A percentile compares a stretch with the other conserved stretches of the same genome.
These are phyloP conservation scores for Paralvinella palmiformis DNA, from an alignment of 1,140 invertebrate genomes.

Conservation along the genomic window DNA sequence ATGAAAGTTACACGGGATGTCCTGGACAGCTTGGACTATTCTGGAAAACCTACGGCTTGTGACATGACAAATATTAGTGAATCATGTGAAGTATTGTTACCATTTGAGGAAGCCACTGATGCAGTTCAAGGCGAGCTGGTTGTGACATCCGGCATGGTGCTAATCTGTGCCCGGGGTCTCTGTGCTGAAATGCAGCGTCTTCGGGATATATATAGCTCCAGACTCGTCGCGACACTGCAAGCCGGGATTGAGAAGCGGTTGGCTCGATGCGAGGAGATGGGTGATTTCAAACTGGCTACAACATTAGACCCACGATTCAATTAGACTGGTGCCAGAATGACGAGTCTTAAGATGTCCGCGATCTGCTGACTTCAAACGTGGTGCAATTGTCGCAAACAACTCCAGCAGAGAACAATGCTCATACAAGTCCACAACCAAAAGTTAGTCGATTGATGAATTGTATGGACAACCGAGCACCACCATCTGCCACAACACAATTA, in stretches of 20 bases:
- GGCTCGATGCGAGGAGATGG: neutral
- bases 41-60: neutral
- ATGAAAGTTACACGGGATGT: neutral
- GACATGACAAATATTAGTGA: conserved; percentile 1
- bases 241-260: neutral
- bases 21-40: neutral
- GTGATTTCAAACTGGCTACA: conserved; percentile 1
- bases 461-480: neutral
- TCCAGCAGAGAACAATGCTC: neutral
- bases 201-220: neutral
- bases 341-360: neutral
- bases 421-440: neutral
- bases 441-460: neutral
- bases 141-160: neutral
- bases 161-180: neutral
- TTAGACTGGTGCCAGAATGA: conserved; percentile 1
- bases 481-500: no score
- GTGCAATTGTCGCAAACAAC: neutral
- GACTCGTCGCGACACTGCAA: neutral
- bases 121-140: neutral
- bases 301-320: conserved; percentile 4
- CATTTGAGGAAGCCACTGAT: neutral
- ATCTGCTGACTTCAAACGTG: neutral
- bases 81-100: neutral
- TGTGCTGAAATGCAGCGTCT: neutral